Evolutionary conservation across 2,797 vertebrate species (phyloP).

Genomic region (Dipus sagitta): DNA sequence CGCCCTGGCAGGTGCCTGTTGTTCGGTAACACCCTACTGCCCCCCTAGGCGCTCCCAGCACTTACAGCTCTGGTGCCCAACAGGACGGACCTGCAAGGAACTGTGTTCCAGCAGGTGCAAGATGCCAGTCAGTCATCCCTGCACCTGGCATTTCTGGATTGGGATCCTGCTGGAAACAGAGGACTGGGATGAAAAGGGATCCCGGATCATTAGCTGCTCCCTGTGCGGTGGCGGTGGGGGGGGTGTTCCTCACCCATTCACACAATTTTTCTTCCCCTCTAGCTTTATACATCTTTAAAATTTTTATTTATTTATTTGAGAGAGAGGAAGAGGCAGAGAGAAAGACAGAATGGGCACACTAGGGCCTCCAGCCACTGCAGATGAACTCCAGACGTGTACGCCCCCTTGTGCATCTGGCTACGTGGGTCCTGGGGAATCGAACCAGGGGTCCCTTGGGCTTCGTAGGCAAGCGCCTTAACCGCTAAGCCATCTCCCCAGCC

Average conservation of each 20-base stretch:
- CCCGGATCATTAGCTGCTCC: background rate
- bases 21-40: too few species aligned
- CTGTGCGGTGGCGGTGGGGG: too few species aligned
- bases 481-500: too few species aligned
- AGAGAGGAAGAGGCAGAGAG: too few species aligned
- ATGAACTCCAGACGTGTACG: too few species aligned
- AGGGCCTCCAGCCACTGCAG: too few species aligned
- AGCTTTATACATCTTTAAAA: conserved; percentile 19
- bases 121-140: background rate
- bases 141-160: conserved; percentile 63
- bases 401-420: too few species aligned
- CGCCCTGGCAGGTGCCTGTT: background rate
- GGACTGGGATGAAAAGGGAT: background rate
- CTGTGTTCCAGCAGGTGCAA: conserved; percentile 74
- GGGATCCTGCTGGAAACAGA: conserved; percentile 59
- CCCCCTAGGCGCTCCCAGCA: background rate
- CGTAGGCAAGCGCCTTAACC: too few species aligned
- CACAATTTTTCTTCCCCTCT: background rate
- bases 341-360: too few species aligned
- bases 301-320: too few species aligned
- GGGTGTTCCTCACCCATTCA: background rate
- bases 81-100: conserved; percentile 58
- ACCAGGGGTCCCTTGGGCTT: too few species aligned
- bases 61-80: background rate
- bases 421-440: too few species aligned